Percentiles rank a stretch among this genome's conserved stretches.
These are phyloP conservation scores for Sclerodermus sp. DNA, from an alignment of 2,888 invertebrate genomes.

Conservation along the genomic window DNA sequence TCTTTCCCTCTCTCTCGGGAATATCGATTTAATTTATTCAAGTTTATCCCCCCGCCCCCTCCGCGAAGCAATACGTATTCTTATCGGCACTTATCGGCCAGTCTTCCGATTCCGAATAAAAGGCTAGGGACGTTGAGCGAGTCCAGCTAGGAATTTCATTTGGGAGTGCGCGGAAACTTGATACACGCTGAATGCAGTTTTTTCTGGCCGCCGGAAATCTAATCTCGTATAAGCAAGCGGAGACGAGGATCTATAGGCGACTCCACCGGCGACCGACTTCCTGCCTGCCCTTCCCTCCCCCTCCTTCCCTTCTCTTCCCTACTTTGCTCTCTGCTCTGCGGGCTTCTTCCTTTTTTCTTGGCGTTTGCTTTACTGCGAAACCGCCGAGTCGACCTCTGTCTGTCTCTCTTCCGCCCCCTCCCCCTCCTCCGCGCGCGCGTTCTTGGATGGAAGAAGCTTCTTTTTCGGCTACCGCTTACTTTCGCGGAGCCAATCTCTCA, in stretches of 20 bases:
- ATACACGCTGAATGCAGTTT: background rate
- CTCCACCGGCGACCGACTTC: background rate
- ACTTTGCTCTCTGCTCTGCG: background rate
- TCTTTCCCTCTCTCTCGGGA: no score
- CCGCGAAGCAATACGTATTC: no score
- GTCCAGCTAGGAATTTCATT: no score
- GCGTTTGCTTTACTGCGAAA: background rate
- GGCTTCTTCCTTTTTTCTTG: background rate
- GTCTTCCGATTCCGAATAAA: no score
- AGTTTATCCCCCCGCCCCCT: no score
- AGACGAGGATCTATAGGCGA: background rate
- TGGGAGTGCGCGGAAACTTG: background rate
- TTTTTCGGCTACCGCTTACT: background rate
- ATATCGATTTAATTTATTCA: no score
- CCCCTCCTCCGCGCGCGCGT: background rate
- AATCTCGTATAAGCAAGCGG: conserved; percentile 10
- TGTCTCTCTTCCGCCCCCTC: background rate
- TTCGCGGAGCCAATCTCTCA: conserved; percentile 19
- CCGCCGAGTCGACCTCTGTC: background rate
- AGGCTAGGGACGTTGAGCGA: no score
- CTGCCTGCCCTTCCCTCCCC: background rate
- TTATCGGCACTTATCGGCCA: no score
- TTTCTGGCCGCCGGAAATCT: conserved; percentile 6
- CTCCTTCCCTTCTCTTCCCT: background rate
- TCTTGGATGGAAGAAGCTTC: no score